Evolutionary conservation across 1,140 invertebrate species (phyloP).

Genomic region (Periplaneta americana): DNA sequence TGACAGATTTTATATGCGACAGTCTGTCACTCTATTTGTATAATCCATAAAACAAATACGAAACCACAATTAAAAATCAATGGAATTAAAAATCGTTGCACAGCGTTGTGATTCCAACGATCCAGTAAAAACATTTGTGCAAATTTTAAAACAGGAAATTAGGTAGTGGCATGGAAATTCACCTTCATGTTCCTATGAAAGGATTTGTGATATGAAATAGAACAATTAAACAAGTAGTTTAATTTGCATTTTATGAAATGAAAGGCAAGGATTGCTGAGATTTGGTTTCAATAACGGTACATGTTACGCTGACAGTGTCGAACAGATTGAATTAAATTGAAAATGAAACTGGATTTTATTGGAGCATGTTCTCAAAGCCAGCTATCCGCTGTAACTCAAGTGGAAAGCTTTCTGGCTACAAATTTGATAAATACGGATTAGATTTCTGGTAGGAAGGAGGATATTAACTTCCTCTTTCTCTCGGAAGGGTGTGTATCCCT

Average conservation of each 20-base stretch:
- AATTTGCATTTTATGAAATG: background rate
- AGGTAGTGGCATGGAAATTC: background rate
- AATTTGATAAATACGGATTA: no score
- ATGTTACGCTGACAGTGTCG: no score
- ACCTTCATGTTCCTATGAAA: background rate
- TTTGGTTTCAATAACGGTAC: no score
- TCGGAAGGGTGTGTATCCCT: no score
- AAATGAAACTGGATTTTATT: no score
- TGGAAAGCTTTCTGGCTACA: no score
- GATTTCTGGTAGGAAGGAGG: no score
- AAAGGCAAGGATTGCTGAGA: no score
- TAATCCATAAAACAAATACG: background rate
- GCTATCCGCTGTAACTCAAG: no score
- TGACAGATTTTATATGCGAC: background rate
- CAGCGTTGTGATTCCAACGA: background rate
- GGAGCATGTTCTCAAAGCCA: no score
- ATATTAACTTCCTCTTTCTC: no score
- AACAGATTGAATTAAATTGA: no score
- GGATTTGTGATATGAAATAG: background rate
- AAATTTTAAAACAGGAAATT: background rate
- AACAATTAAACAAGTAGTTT: background rate
- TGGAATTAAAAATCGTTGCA: background rate
- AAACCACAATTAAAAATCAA: background rate
- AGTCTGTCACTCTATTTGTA: background rate
- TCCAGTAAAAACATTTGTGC: background rate